These are phyloP conservation scores for Edolisoma coerulescens DNA, from an alignment of 2,113 vertebrate species.

Conservation along the genomic window DNA sequence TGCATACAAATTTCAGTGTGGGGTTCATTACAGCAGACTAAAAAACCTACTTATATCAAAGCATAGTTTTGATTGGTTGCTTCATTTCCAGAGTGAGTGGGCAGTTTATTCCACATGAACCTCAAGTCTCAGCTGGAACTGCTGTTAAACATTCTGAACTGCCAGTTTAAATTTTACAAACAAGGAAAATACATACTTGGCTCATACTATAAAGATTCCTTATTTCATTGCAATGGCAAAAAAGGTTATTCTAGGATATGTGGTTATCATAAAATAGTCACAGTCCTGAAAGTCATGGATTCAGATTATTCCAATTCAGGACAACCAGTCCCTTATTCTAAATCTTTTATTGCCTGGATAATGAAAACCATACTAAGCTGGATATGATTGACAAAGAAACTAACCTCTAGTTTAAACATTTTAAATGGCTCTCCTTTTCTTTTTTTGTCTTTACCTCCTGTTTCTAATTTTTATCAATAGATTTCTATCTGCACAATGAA, in stretches of 20 bases:
- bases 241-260: slow-evolving; percentile 53
- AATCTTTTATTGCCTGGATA: slow-evolving; percentile 33
- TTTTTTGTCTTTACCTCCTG: background rate
- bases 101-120: slow-evolving; percentile 13
- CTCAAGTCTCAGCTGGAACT: slow-evolving; percentile 8
- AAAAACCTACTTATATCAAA: background rate
- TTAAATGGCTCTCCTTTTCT: background rate
- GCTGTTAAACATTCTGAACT: slow-evolving; percentile 28
- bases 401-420: background rate
- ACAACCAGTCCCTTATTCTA: background rate
- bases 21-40: background rate
- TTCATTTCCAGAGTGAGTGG: background rate
- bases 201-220: slow-evolving; percentile 9
- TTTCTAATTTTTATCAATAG: background rate
- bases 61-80: background rate
- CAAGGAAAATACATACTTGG: slow-evolving; percentile 3
- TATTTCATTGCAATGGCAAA: slow-evolving; percentile 43
- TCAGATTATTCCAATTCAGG: slow-evolving; percentile 13
- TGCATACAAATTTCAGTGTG: background rate
- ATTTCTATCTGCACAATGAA: background rate
- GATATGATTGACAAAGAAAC: background rate
- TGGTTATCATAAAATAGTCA: slow-evolving; percentile 50
- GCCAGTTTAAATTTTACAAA: slow-evolving; percentile 43
- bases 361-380: background rate
- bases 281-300: background rate